Base-by-base conservation (phyloP, 1,140 invertebrate genomes). In the Ceratoteleas bidentatus region DNA sequence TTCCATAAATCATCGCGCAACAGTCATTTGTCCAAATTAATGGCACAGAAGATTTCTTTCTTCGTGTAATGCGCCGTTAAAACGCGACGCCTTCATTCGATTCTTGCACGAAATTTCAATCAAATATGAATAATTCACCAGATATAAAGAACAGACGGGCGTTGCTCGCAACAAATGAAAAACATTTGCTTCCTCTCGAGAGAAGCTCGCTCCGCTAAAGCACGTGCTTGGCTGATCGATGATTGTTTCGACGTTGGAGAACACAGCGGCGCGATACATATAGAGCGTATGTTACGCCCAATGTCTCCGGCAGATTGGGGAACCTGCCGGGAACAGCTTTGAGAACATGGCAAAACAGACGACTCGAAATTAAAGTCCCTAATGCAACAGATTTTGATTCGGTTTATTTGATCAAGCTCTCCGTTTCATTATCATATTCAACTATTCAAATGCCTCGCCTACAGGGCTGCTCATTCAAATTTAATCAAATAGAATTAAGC, bases 151-250 rank as follows among this genome's bases (percentile, higher is more conserved):
- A 24, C 15, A 45, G 16, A 24, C 24, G 24, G 24, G 24, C 24
- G 24, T 24, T 38, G 52, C 54, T 43, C 14, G 7, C 7, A 43
- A 34, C 8, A 57, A 57, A 57, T 57, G 54, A 57, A 57, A 57
- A 57, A 57, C 43, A 8, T 40, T 49, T 33, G 5, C 10, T 49
- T 49, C 6, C 6, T 49, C 13, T 49, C 45, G 38, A 54, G 16
- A 56, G 24, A 24, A 24, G 24, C 24, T 24, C 24, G 24, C 24
- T 24, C 24, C 24, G 24, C 24, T 24, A 69, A 52, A 79, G 47
- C 75, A 79, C 76, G 54, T 79, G 68, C 54, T 47, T 16, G 10
- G 43, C 34, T 65, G 61, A 80, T 80, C 77, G 64, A 80, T 80
- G 68, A 73, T 66, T 72, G 24, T 62, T 45, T 60, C 61, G 54